A percentile compares a stretch with the other conserved stretches of the same genome.
Conservation (phyloP, 2,797 vertebrate genomes). For the Valencia hispanica region DNA sequence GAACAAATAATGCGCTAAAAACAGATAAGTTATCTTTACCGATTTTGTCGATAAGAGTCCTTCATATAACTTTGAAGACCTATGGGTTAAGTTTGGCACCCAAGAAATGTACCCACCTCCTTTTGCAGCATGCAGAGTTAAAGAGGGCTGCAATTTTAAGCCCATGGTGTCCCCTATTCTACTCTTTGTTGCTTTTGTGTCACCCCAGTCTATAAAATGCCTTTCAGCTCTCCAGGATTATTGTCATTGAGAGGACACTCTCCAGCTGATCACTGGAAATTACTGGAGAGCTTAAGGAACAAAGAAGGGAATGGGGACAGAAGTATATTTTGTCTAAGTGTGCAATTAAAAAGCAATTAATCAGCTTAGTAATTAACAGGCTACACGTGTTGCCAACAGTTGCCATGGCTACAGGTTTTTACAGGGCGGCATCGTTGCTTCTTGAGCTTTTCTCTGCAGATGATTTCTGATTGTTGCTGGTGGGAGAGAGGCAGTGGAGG, state of each 20-base stretch:
- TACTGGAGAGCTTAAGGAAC: conserved; percentile 24
- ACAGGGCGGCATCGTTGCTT: conserved; percentile 41
- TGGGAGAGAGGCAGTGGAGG: conserved; percentile 12
- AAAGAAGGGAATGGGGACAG: conserved; percentile 19
- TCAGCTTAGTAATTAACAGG: conserved; percentile 76
- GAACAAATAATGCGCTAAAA: background rate
- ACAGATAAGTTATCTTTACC: background rate
- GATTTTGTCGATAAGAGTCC: background rate
- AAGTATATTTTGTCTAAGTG: conserved; percentile 56
- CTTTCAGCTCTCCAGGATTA: conserved; percentile 45
- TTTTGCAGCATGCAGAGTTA: background rate
- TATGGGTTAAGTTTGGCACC: conserved; percentile 14
- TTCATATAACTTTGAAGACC: conserved; percentile 43
- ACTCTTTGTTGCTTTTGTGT: conserved; percentile 13
- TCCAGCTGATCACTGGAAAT: conserved; percentile 29
- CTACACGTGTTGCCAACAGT: conserved; percentile 60
- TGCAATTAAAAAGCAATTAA: conserved; percentile 76
- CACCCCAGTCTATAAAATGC: conserved; percentile 18
- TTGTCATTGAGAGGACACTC: conserved; percentile 21
- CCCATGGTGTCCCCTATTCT: background rate
- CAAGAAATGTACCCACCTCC: conserved; percentile 8
- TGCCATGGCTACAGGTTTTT: conserved; percentile 71
- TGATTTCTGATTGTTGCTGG: conserved; percentile 40
- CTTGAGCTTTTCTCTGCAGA: conserved; percentile 18
- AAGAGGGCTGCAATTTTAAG: conserved; percentile 18